Percentiles rank a stretch among this genome's conserved stretches.
Evolutionary conservation across 2,113 vertebrate species (phyloP).

Genomic region (Pavo muticus): DNA sequence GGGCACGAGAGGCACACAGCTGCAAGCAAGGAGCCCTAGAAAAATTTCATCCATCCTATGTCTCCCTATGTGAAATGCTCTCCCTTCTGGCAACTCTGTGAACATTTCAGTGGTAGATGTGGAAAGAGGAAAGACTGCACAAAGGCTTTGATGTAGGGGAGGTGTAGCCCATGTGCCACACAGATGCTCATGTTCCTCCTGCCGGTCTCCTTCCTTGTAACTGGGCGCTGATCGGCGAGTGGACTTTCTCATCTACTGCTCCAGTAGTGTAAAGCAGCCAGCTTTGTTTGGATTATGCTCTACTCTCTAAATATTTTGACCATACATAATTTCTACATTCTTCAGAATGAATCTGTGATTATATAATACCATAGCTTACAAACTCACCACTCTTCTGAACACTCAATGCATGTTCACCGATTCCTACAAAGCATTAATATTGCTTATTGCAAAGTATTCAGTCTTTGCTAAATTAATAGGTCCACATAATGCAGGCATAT

Average conservation of each 20-base stretch:
- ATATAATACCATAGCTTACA: not conserved
- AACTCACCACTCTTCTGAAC: not conserved
- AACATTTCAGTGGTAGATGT: not conserved
- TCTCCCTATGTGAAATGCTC: not conserved
- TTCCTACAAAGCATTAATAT: not conserved
- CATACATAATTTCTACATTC: not conserved
- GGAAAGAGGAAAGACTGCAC: not conserved
- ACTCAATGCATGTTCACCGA: accelerated
- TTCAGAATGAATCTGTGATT: not conserved
- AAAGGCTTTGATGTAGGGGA: not conserved
- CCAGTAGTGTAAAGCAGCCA: accelerated
- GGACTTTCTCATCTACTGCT: not conserved
- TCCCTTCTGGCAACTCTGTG: accelerated
- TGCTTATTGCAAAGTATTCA: not conserved
- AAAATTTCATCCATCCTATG: not conserved
- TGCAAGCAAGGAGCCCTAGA: not conserved
- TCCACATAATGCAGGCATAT: not conserved
- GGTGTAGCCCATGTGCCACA: accelerated
- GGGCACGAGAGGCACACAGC: accelerated
- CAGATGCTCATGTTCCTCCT: accelerated
- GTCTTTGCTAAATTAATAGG: not conserved
- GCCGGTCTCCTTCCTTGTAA: not conserved
- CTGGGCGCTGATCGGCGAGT: not conserved
- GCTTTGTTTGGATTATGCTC: not conserved
- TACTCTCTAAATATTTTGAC: not conserved